Conservation (phyloP, 2,888 invertebrate species). For the Mellilla xanthometata region DNA sequence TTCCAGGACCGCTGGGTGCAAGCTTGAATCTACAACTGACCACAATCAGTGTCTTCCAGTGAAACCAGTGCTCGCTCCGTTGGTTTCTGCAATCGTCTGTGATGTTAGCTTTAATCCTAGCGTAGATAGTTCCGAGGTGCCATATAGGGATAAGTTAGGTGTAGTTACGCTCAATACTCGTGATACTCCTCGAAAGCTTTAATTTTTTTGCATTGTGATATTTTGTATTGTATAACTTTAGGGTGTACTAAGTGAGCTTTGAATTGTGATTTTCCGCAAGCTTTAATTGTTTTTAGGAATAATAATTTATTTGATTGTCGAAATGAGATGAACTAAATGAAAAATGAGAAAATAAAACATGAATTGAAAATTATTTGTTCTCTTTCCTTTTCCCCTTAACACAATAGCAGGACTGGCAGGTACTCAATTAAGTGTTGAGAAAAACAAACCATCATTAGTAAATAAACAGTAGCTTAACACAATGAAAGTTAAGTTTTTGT, state of each 20-base stretch:
- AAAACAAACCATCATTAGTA: constrained; percentile 8
- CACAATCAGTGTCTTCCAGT: constrained; percentile 77
- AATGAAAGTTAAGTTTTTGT: constrained; percentile 25
- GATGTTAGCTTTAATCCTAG: constrained; percentile 71
- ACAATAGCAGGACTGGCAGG: constrained; percentile 20
- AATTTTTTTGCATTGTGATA: constrained; percentile 70
- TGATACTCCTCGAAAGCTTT: constrained; percentile 77
- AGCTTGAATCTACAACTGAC: constrained; percentile 73
- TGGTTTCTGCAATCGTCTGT: constrained; percentile 79
- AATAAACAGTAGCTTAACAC: constrained; percentile 30
- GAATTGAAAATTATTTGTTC: constrained; percentile 49
- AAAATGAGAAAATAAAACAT: constrained; percentile 48
- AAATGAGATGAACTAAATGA: constrained; percentile 36
- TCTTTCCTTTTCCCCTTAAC: constrained; percentile 46
- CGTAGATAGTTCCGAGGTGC: constrained; percentile 64
- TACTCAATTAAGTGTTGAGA: constrained; percentile 8
- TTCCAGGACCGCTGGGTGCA: constrained; percentile 86
- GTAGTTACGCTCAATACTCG: constrained; percentile 60
- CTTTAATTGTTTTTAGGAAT: constrained; percentile 73
- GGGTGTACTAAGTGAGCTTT: constrained; percentile 49
- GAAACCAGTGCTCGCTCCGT: constrained; percentile 70
- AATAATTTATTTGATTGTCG: constrained; percentile 67
- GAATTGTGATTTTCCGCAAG: constrained; percentile 68
- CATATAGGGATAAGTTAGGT: constrained; percentile 66
- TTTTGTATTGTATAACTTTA: constrained; percentile 69